Conservation (phyloP, 2,888 invertebrate genomes). For the Selenia dentaria region DNA sequence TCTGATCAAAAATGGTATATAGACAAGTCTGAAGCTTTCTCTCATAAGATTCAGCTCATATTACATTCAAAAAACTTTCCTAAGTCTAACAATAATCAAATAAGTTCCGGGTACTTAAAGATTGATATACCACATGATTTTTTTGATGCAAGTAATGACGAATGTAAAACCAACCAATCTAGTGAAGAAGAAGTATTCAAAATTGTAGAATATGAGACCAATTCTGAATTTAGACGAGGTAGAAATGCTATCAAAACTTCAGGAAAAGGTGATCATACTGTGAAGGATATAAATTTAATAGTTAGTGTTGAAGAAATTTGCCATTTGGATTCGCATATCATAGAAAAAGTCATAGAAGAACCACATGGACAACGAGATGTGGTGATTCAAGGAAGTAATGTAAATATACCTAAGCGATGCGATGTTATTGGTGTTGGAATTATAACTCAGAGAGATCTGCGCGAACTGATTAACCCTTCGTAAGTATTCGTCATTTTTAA, state of each 20-base stretch:
- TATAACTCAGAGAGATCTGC: conserved; percentile 57
- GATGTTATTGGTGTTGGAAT: conserved; percentile 64
- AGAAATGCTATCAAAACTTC: conserved; percentile 22
- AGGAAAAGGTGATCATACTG: conserved; percentile 40
- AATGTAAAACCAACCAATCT: conserved; percentile 41
- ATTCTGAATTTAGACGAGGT: conserved; percentile 42
- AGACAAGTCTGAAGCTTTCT: conserved; percentile 59
- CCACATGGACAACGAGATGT: conserved; percentile 49
- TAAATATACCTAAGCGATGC: conserved; percentile 50
- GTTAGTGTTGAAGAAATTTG: conserved; percentile 46
- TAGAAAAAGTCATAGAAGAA: conserved; percentile 44
- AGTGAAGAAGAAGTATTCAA: conserved; percentile 71
- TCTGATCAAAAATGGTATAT: conserved; percentile 60
- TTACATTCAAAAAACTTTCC: conserved; percentile 54
- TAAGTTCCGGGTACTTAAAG: conserved; percentile 58
- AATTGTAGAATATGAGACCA: conserved; percentile 67
- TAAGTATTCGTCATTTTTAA: too few species aligned
- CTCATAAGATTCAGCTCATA: conserved; percentile 61
- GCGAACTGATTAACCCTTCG: conserved; percentile 53
- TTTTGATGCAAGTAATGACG: conserved; percentile 51
- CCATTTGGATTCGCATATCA: conserved; percentile 39
- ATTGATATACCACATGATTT: conserved; percentile 70
- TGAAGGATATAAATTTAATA: conserved; percentile 44
- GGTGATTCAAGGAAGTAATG: conserved; percentile 53
- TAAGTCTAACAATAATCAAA: conserved; percentile 31